phyloP scores from a whole-genome alignment of 2,113 vertebrate species.

The Centropus unirufus region DNA sequence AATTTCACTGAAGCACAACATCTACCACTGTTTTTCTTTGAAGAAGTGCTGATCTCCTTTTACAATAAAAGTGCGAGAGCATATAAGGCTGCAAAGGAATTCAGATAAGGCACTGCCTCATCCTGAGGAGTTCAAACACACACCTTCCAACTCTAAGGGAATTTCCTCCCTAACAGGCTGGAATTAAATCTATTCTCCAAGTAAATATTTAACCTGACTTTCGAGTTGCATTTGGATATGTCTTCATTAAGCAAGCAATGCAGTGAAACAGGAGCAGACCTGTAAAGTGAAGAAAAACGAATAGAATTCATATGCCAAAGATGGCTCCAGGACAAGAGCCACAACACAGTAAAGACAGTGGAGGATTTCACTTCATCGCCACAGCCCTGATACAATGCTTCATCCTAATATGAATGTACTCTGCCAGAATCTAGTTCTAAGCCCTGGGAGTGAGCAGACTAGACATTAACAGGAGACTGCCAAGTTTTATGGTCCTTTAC shows the following conservation, averaged over 20 bases:
- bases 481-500: neutral
- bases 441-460: neutral
- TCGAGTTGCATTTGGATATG: neutral
- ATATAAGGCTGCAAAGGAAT: neutral
- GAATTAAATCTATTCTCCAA: conserved; percentile 36
- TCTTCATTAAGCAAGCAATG: neutral
- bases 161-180: conserved; percentile 15
- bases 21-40: neutral
- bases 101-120: neutral
- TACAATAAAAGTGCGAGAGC: neutral
- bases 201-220: conserved; percentile 53
- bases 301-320: neutral
- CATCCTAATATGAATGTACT: fast-evolving
- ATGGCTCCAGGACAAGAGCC: neutral
- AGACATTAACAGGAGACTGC: too few species aligned
- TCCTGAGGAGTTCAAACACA: neutral
- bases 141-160: neutral
- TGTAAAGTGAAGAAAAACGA: neutral
- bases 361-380: neutral
- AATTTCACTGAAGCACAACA: neutral
- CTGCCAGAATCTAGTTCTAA: neutral
- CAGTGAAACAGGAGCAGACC: neutral
- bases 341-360: fast-evolving
- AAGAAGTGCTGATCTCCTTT: neutral
- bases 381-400: neutral